Evolutionary conservation across 2,888 invertebrate species (phyloP), one percentile per base, ranked within the genome.

Genomic region (Rhodophaea formosa): DNA sequence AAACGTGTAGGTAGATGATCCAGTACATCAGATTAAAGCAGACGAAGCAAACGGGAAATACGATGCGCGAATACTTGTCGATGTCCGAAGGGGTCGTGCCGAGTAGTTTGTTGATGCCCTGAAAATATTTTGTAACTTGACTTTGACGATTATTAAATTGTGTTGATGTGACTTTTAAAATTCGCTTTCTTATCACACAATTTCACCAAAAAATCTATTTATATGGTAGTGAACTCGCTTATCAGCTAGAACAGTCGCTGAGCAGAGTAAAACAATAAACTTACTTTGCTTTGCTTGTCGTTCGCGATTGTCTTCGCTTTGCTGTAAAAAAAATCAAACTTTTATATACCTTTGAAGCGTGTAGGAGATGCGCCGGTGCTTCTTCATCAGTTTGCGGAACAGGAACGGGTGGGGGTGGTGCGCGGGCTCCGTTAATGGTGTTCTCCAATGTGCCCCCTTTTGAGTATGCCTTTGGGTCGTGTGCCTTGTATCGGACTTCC

Each of bases 21-120:
- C 98, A 98, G 92, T 98, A 98, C 97, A 97, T 97, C 71, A 98
- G 94, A 91, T 99, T 99, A 94, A 99, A 99, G 92, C 98, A 97
- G 70, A 99, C 96, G 93, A 99, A 99, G 93, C 98, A 97, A 75
- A 98, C 97, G 56, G 99, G 99, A 88, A 99, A 99, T 80, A 98
- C 96, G 90, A 99, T 97, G 82, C 99, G 95, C 61, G 99, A 98
- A 86, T 99, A 99, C 93, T 99, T 99, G 94, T 99, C 99, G 91
- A 99, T 99, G 92, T 98, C 98, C 85, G 98, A 98, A 58, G 98
- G 98, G 72, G 97, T 97, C 74, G 97, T 96, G 80, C 97, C 97
- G 84, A 96, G 94, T 70, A 97, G 93, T 88, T 97, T 97, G 93
- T 96, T 97, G 92, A 97, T 96, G 84, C 97, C 96, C 93, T 93